phyloP scores from a whole-genome alignment of 2,888 invertebrate species.

The Iselma pallidipennis region DNA sequence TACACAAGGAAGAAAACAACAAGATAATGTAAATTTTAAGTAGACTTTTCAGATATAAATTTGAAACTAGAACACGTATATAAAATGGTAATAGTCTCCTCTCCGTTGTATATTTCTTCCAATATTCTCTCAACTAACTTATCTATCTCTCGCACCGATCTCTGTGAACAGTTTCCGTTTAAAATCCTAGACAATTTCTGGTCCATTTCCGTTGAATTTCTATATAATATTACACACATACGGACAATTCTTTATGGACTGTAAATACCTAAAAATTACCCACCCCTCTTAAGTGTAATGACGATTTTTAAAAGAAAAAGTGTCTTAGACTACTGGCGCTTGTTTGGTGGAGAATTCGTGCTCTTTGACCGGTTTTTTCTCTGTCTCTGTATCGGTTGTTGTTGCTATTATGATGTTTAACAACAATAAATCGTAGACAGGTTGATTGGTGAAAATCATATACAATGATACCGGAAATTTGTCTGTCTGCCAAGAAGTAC shows the following conservation, averaged over 20 bases:
- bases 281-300: too few species aligned
- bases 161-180: not conserved
- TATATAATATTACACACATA: too few species aligned
- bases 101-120: not conserved
- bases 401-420: not conserved
- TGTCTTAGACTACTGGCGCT: not conserved
- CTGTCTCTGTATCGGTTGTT: not conserved
- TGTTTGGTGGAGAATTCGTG: too few species aligned
- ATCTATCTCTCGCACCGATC: not conserved
- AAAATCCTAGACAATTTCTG: not conserved
- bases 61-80: not conserved
- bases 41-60: not conserved
- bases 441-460: not conserved
- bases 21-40: too few species aligned
- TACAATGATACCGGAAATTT: constrained; percentile 21
- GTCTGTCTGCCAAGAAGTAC: not conserved
- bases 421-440: not conserved
- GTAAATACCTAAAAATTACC: too few species aligned
- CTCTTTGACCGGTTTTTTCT: not conserved
- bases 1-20: too few species aligned
- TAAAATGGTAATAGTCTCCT: not conserved
- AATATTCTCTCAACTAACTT: not conserved
- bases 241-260: too few species aligned
- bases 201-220: not conserved
- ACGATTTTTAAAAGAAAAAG: too few species aligned